Base-by-base conservation (phyloP, 2,888 invertebrate genomes). In the Copidosoma aretas region DNA sequence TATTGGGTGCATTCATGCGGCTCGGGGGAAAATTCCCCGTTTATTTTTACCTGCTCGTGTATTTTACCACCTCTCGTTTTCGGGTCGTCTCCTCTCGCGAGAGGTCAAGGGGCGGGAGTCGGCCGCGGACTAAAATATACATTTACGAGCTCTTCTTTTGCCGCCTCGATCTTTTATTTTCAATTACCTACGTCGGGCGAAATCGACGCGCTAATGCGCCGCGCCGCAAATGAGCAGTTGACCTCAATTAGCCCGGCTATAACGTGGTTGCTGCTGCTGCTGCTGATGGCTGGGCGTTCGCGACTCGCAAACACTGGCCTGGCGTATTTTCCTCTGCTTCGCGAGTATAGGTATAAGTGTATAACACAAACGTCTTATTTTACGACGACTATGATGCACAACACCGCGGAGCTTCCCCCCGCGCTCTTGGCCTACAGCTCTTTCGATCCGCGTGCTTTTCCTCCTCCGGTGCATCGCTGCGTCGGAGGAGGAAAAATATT, bases 231-330 rank as follows among this genome's bases (percentile, higher is more conserved):
- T 77, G 78, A 78, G 79, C 77, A 78, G 77, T 79, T 79, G 78
- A 79, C 79, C 79, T 76, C 79, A 78, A 79, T 79, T 79, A 79
- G 77, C 72, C 74, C 60, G 43, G 24, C n/a, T n/a, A n/a, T n/a
- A n/a, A n/a, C n/a, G n/a, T n/a, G 46, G 19, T 1, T 39, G 76
- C 74, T 73, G 74, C 41, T 62, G 12, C 51, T 52, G 21, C 57
- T 56, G 62, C 57, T 63, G 49, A 39, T 49, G 43, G 53, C 68
- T 46, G 41, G 46, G 58, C 19, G 64, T 1, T 25, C 39, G 41
- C 52, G 32, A 10, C 46, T 65, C 41, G 43, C 54, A 52, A 32
- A 32, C 32, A 32, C 32, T 32, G 32, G 32, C 32, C n/a, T n/a
- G n/a, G n/a, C n/a, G n/a, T n/a, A n/a, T n/a, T 63, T 58, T 24